Base-by-base conservation (phyloP, 2,888 invertebrate genomes). In the Trichopoda pennipes region DNA sequence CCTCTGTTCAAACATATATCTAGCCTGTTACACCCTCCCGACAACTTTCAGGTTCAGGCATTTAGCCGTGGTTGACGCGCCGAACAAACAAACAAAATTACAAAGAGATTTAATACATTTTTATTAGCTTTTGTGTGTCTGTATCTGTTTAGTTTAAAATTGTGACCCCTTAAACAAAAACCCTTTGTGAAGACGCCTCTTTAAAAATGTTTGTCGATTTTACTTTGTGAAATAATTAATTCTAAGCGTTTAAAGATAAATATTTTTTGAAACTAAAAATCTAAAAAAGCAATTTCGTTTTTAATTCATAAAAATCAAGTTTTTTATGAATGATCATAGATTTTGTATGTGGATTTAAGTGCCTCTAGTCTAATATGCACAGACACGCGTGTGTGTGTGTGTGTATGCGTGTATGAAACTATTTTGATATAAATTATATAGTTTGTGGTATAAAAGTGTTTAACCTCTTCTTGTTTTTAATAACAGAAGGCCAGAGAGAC, bases 261-360 rank as follows among this genome's bases (percentile, higher is more conserved):
- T 28, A 28, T 51, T 69, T 35, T 32, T 38, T 35, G 21, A 10
- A 61, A 56, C 72, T 76, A 47, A 23, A 64, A 64, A 49, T 28
- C 28, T 28, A 4, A 28, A 28, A 28, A 28, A 28, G 28, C 28
- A 28, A 28, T 28, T 64, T 76, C 61, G 47, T 44, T 53, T 82
- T 82, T 72, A 61, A 82, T 78, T 82, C 78, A 79, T 75, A 82
- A 79, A 74, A 82, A 55, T 72, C 78, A 75, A 70, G 28, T 73
- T 82, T 78, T 77, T 78, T 70, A 70, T 78, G 73, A 78, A 81
- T 74, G 78, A 82, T 75, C 70, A 74, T 58, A 70, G 78, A 4
- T 28, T 28, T 28, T 28, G 4, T 6, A 28, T 28, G 28, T 28
- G 28, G 28, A 28, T 28, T 28, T 28, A 28, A 28, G 28, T 28